phyloP scores from a whole-genome alignment of 2,113 vertebrate species.

The Genyomyrus donnyi region DNA sequence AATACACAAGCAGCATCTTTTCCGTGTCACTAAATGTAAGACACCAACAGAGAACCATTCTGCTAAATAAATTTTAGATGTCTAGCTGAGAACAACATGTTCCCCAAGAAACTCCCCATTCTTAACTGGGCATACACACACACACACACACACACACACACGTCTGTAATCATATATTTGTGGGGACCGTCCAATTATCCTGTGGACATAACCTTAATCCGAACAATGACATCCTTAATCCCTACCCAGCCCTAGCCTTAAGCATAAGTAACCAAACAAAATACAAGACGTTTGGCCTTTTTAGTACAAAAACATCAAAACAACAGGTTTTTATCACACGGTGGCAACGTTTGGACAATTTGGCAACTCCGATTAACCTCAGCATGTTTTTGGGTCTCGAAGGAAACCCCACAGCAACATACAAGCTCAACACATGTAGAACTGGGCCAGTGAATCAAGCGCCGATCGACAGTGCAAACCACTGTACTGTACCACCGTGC shows the following conservation, averaged over 20 bases:
- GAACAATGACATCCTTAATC: neutral
- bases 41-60: neutral
- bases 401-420: neutral
- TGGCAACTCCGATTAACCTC: neutral
- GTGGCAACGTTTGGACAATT: neutral
- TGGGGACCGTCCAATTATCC: neutral
- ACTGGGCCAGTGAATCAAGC: neutral
- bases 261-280: neutral
- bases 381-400: neutral
- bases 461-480: neutral
- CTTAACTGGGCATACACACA: neutral
- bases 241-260: neutral
- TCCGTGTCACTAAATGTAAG: slow-evolving; percentile 31
- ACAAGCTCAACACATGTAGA: neutral
- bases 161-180: neutral
- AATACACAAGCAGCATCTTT: slow-evolving; percentile 28
- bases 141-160: neutral
- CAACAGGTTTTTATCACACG: neutral
- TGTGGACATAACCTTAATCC: neutral
- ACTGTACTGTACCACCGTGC: neutral
- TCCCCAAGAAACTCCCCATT: neutral
- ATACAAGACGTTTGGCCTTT: neutral
- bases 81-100: neutral
- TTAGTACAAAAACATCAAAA: neutral
- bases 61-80: neutral